A percentile compares a stretch with the other conserved stretches of the same genome.
Evolutionary conservation across 2,113 vertebrate species (phyloP).

Genomic region (Myxocyprinus asiaticus): DNA sequence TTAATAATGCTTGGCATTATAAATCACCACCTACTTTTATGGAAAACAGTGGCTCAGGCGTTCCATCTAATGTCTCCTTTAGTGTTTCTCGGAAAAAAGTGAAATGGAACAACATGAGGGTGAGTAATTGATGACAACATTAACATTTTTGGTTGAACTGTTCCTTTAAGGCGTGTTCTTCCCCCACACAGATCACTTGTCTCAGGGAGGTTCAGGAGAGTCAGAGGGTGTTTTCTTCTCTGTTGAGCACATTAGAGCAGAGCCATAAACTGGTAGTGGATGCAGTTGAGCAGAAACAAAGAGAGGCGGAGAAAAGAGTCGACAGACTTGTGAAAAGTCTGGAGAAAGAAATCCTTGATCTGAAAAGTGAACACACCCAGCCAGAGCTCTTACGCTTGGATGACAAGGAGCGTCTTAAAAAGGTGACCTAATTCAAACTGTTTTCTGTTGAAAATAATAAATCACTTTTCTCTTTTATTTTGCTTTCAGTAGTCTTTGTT

Average conservation of each 20-base stretch:
- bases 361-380: conserved; percentile 57
- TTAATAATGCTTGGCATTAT: too few relatives aligned
- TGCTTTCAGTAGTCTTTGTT: too few relatives aligned
- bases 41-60: too few relatives aligned
- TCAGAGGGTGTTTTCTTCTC: conserved; percentile 69
- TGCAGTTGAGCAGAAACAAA: conserved; percentile 67
- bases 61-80: too few relatives aligned
- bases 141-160: not conserved
- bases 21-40: too few relatives aligned
- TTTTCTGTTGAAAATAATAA: too few relatives aligned
- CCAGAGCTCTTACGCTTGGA: conserved; percentile 23
- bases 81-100: too few relatives aligned
- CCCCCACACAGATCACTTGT: conserved; percentile 67
- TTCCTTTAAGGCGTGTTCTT: not conserved
- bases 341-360: conserved; percentile 67
- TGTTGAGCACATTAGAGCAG: conserved; percentile 70
- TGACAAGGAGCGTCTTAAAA: conserved; percentile 43
- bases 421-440: conserved; percentile 44
- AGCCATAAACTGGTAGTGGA: conserved; percentile 69
- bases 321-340: conserved; percentile 66
- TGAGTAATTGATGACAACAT: not conserved
- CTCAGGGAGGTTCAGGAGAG: conserved; percentile 73
- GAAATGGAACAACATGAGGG: not conserved
- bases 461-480: too few relatives aligned
- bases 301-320: conserved; percentile 67